Evolutionary conservation across 2,113 vertebrate genomes (phyloP).

Genomic region (Psettodes erumei): DNA sequence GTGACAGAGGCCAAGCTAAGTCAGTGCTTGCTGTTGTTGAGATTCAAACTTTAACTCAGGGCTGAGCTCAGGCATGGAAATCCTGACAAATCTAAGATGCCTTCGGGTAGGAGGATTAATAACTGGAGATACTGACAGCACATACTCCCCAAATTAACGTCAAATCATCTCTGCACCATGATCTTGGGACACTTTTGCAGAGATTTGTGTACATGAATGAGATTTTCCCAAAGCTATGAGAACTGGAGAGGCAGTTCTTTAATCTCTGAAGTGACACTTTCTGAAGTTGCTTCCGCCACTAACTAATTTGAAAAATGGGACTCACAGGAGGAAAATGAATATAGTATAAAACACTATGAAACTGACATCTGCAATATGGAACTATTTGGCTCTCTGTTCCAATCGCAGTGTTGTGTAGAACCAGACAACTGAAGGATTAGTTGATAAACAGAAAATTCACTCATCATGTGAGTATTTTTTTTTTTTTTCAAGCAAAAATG

Average conservation of each 20-base stretch:
- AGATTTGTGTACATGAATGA: conserved; percentile 17
- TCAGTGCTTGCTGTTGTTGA: conserved; percentile 21
- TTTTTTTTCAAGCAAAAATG: not conserved
- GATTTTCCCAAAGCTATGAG: conserved; percentile 16
- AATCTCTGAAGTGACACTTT: conserved; percentile 14
- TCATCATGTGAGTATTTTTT: not conserved
- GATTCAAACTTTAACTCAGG: conserved; percentile 20
- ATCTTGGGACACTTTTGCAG: not conserved
- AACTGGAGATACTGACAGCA: conserved; percentile 37
- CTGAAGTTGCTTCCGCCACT: not conserved
- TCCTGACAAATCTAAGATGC: conserved; percentile 33
- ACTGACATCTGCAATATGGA: not conserved
- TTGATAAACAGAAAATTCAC: not conserved
- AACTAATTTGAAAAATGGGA: not conserved
- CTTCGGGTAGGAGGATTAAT: conserved; percentile 28
- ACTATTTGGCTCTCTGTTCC: not conserved
- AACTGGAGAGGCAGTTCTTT: not conserved
- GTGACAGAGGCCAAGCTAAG: conserved; percentile 3
- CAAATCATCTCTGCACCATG: conserved; percentile 6
- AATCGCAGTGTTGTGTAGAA: not conserved
- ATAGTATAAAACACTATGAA: not conserved
- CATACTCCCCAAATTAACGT: conserved; percentile 31
- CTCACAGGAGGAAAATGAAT: no score
- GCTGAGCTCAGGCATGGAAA: conserved; percentile 36
- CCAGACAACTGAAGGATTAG: not conserved